These are phyloP conservation scores for Pangasius mekongensis DNA, from an alignment of 2,797 vertebrate genomes.

Conservation along the genomic window DNA sequence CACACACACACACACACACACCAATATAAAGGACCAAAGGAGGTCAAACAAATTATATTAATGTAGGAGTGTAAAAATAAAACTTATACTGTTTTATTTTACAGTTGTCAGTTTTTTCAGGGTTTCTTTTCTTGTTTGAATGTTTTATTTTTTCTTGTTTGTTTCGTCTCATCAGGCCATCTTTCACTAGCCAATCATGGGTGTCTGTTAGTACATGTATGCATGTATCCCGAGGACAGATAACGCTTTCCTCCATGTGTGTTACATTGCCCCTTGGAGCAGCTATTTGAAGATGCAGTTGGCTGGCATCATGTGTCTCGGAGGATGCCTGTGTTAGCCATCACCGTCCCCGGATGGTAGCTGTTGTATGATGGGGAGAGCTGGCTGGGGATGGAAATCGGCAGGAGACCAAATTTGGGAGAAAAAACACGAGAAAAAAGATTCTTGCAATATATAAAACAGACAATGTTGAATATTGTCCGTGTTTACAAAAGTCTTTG, in stretches of 20 bases:
- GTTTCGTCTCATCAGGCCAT: background rate
- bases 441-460: no score
- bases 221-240: background rate
- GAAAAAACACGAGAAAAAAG: no score
- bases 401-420: background rate
- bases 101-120: background rate
- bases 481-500: background rate
- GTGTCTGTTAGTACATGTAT: background rate
- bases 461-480: background rate
- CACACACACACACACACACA: background rate
- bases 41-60: background rate
- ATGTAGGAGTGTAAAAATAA: background rate
- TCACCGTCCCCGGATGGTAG: background rate
- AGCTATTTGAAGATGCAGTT: background rate
- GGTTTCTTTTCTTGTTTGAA: background rate
- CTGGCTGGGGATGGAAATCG: no score
- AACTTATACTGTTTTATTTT: background rate
- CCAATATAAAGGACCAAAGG: no score
- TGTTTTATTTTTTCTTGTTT: background rate
- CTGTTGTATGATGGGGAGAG: background rate
- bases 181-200: background rate
- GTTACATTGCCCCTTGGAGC: background rate
- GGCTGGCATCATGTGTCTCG: background rate
- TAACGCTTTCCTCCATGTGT: background rate
- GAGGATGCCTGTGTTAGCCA: background rate